Evolutionary conservation across 2,797 vertebrate species (phyloP).

Genomic region (Lophius americanus): DNA sequence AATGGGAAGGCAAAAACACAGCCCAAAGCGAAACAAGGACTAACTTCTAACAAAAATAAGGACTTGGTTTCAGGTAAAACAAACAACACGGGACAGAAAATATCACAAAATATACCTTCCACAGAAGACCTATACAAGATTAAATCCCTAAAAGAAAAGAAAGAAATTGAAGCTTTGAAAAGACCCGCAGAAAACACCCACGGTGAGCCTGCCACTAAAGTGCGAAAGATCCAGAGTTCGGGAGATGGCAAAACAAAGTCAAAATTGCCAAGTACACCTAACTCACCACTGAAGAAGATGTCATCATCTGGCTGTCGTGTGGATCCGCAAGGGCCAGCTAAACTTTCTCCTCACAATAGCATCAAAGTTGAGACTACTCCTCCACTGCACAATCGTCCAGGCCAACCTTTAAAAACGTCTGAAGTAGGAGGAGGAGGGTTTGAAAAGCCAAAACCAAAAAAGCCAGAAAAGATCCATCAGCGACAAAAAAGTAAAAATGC

Average conservation of each 20-base stretch:
- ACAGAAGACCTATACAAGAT: constrained; percentile 68
- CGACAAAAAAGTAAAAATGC: constrained; percentile 88
- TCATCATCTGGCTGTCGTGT: constrained; percentile 67
- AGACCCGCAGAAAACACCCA: constrained; percentile 74
- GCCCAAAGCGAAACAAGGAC: constrained; percentile 70
- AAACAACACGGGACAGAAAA: constrained; percentile 60
- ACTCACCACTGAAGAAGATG: constrained; percentile 71
- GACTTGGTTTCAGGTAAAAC: constrained; percentile 59
- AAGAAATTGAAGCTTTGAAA: constrained; percentile 76
- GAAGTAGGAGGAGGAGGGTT: constrained; percentile 83
- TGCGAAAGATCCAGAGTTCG: constrained; percentile 83
- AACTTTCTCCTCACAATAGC: constrained; percentile 63
- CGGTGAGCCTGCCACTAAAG: constrained; percentile 81
- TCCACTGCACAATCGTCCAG: constrained; percentile 59
- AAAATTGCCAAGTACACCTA: constrained; percentile 67
- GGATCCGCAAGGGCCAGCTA: constrained; percentile 63
- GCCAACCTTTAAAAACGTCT: constrained; percentile 56
- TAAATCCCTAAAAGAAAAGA: constrained; percentile 72
- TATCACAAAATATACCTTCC: constrained; percentile 55
- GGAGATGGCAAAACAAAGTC: constrained; percentile 72
- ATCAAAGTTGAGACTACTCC: constrained; percentile 80
- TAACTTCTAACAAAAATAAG: constrained; percentile 65
- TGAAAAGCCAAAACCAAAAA: constrained; percentile 88
- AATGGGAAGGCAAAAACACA: constrained; percentile 63
- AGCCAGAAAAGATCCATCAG: constrained; percentile 87